A percentile compares a stretch with the other conserved stretches of the same genome.
These are phyloP conservation scores for Glaucidium brasilianum DNA, from an alignment of 2,113 vertebrate genomes.

Conservation along the genomic window DNA sequence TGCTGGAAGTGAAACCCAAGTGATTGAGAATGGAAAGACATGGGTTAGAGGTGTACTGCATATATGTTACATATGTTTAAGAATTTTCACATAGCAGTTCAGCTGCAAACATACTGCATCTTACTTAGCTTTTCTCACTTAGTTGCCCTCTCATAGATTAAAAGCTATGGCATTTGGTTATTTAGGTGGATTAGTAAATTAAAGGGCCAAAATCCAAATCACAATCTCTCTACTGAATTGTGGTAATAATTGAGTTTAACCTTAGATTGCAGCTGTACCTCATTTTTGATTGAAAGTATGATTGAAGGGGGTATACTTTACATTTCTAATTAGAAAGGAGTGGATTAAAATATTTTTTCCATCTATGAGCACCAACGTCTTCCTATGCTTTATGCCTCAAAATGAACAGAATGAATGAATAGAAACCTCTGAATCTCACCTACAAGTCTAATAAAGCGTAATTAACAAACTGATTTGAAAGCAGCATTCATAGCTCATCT, in stretches of 20 bases:
- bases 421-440: neutral
- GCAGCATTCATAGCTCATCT: neutral
- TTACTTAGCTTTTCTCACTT: neutral
- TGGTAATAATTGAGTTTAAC: neutral
- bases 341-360: neutral
- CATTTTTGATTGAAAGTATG: neutral
- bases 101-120: neutral
- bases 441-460: neutral
- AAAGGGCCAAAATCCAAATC: neutral
- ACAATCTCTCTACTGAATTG: neutral
- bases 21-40: neutral
- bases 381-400: neutral
- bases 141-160: neutral
- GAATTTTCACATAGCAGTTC: neutral
- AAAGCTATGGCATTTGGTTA: neutral
- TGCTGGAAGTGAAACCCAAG: neutral
- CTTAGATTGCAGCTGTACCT: neutral
- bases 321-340: neutral
- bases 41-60: neutral
- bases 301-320: neutral
- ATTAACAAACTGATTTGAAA: neutral
- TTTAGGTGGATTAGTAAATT: neutral
- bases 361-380: neutral
- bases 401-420: neutral
- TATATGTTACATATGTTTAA: rapidly evolving